Evolutionary conservation across 2,113 vertebrate species (phyloP).

Genomic region (Malurus alboscapulatus): DNA sequence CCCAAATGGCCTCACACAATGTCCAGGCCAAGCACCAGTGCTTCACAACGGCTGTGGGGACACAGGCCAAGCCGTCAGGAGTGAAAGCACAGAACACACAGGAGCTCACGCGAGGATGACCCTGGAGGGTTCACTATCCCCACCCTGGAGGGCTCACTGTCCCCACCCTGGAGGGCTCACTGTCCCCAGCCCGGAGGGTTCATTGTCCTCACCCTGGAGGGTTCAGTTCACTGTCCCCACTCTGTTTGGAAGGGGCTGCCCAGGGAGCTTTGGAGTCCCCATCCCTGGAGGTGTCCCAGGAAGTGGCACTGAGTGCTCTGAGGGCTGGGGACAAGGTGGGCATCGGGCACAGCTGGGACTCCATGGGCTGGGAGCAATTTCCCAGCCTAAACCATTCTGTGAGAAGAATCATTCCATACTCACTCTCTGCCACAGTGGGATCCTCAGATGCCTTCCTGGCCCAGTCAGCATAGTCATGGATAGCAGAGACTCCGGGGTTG

Average conservation of each 20-base stretch:
- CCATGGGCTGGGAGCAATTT: rapidly evolving
- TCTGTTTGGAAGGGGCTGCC: not conserved
- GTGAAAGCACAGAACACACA: not conserved
- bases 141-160: not conserved
- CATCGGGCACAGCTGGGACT: not conserved
- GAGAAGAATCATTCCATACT: not conserved
- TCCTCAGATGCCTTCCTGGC: conserved; percentile 65
- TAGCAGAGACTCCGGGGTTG: conserved; percentile 79
- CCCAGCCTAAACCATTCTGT: rapidly evolving
- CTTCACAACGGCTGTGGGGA: not conserved
- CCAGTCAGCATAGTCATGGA: conserved; percentile 91
- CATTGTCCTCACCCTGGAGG: too few species aligned
- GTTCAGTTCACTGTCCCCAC: not conserved
- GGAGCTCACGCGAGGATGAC: rapidly evolving
- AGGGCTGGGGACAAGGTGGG: not conserved
- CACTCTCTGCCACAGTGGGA: conserved; percentile 68
- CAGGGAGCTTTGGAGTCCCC: not conserved
- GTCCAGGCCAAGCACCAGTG: conserved; percentile 90
- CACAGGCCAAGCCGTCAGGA: not conserved
- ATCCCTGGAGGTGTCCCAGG: not conserved
- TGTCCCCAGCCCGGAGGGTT: not conserved
- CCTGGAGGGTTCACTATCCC: too few species aligned
- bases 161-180: too few species aligned
- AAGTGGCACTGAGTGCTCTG: not conserved
- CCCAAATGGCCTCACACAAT: conserved; percentile 90